Conservation (phyloP, 2,113 vertebrate genomes). For the Colaptes auratus region DNA sequence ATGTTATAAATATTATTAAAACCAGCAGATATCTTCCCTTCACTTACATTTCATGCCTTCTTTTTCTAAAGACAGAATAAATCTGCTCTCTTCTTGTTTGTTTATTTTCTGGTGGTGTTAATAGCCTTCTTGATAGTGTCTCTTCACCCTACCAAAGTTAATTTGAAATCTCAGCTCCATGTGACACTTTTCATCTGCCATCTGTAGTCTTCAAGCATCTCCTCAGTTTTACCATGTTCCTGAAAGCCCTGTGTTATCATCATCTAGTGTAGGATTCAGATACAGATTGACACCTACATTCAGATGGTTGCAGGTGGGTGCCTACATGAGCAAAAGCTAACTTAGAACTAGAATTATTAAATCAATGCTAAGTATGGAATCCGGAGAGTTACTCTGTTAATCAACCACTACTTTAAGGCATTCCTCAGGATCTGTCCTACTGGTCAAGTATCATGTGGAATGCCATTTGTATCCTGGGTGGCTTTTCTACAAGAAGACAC, state of each 20-base stretch:
- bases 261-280: neutral
- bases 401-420: neutral
- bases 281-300: neutral
- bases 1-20: neutral
- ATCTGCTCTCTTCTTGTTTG: neutral
- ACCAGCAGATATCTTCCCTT: rapidly evolving
- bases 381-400: neutral
- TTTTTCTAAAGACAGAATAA: neutral
- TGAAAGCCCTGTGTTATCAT: neutral
- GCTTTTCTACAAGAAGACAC: neutral
- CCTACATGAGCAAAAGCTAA: neutral
- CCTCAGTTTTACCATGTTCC: neutral
- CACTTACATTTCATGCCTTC: neutral
- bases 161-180: neutral
- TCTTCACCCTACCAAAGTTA: neutral
- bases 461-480: neutral
- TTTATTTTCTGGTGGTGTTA: neutral
- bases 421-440: neutral
- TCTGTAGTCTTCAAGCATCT: neutral
- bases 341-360: neutral
- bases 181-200: neutral
- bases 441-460: neutral
- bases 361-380: neutral
- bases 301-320: neutral
- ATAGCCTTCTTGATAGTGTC: neutral